phyloP scores from a whole-genome alignment of 37 sponge, comb jelly and placozoan species.

The Oscarella lobularis region DNA sequence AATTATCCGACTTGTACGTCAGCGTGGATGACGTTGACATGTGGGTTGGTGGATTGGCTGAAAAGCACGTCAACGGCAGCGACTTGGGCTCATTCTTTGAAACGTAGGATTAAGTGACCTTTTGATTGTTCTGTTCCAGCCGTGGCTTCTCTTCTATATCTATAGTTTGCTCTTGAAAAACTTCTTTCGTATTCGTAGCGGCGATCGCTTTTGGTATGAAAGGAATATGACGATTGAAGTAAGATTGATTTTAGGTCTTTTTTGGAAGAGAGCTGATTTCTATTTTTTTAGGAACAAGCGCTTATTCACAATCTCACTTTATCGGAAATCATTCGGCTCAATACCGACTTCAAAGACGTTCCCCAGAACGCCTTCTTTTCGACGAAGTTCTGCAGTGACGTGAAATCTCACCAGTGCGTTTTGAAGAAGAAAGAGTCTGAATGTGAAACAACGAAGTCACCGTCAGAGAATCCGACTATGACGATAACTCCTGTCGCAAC shows the following conservation, averaged over 20 bases:
- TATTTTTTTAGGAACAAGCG: background rate
- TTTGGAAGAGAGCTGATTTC: too few relatives aligned
- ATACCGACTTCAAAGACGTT: background rate
- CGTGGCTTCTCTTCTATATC: too few relatives aligned
- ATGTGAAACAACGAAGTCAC: too few relatives aligned
- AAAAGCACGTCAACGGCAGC: constrained; percentile 34
- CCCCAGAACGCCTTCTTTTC: background rate
- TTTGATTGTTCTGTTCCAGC: too few relatives aligned
- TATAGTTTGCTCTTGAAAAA: constrained; percentile 40
- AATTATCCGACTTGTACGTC: constrained; percentile 35
- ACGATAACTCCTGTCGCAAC: too few relatives aligned
- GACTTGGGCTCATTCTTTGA: constrained; percentile 21
- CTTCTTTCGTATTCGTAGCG: constrained; percentile 32
- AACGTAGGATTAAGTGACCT: too few relatives aligned
- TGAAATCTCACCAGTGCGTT: background rate
- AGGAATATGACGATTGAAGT: too few relatives aligned
- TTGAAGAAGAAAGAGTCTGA: too few relatives aligned
- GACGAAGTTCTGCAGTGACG: background rate
- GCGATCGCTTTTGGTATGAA: constrained; percentile 71
- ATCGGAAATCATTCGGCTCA: constrained; percentile 3
- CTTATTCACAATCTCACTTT: background rate
- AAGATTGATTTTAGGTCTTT: too few relatives aligned
- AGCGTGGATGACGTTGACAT: constrained; percentile 67
- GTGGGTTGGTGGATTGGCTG: constrained; percentile 73
- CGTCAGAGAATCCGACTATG: too few relatives aligned